Base-by-base conservation (phyloP, 2,113 vertebrate species). In the Limanda limanda region DNA sequence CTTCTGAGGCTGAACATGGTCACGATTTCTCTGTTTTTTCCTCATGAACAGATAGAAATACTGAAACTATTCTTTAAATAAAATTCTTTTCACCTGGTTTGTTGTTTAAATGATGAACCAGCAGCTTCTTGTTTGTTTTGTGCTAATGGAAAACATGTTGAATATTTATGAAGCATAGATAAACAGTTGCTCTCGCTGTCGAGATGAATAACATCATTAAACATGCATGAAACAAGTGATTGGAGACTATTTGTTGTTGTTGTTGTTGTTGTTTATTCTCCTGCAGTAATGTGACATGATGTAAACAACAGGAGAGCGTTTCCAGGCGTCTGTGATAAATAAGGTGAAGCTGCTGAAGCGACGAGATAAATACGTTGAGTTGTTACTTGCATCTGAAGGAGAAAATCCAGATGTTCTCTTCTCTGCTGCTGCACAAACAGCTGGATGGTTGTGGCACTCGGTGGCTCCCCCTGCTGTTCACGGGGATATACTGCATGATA, bases 401-500 rank as follows among this genome's bases (percentile, higher is more conserved):
- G 71, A 20, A 57, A 23, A 70, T 15, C 47, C 60, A 67, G 75
- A 59, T 12, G 62, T 13, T 21, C 17, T n/a, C 51, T 55, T 20
- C 27, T 23, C 17, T 1, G 20, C 52, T 51, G 42, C 54, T 72
- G 23, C 1, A 24, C 54, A 63, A 14, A 13, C 74, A 75, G 55
- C 58, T 42, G 60, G 52, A 11, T 23, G 21, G 24, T 42, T 17
- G 76, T 61, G 83, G 88, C 73, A 42, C 83, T 68, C 56, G 54
- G 47, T 51, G 1, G 31, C 88, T 85, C 75, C 79, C 75, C 79
- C 88, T 89, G 75, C 61, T 78, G 89, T 5, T 75, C 51, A 21
- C 15, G 17, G 23, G 23, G 24, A 13, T 14, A 52, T 47, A 42
- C 61, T 70, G 78, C 88, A 76, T 1, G 31, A 31, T 47, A 13